Evolutionary conservation across 1,140 invertebrate genomes (phyloP), one percentile per base, ranked within the genome.

Genomic region (Patella vulgata): DNA sequence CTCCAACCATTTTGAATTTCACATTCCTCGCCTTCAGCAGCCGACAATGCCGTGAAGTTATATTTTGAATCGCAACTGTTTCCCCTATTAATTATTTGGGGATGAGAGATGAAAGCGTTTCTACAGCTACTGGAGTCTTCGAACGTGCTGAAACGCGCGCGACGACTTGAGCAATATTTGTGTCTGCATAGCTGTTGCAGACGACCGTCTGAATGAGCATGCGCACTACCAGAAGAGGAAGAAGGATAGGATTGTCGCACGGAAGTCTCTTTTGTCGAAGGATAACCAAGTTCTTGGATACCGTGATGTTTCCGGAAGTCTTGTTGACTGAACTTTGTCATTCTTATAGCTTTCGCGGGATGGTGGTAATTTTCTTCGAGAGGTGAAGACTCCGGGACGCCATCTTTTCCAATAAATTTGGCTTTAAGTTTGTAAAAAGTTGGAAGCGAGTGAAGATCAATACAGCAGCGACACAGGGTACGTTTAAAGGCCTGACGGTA

Each of bases 401-500:
- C 60, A 14, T 43, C 44, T 28, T 28, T 17, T 12, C 46, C 59
- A 33, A 63, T 53, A 39, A 66, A 66, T 57, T 66, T 66, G 30
- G 68, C 63, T 40, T 66, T 62, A 14, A 70, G 56, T 36, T 66
- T 70, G 60, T 66, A 63, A 48, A 70, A 66, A 30, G 63, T 56
- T 0, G 68, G 68, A 12, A 70, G 55, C 43, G 53, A 56, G 25
- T 70, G 48, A 1, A 70, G 19, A 21, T 54, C 42, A 6, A 70
- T 23, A 51, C 59, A 69, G 57, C 71, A 74, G 25, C 73, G 59
- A 44, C 73, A 74, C 3, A 78, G 56, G 1, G 73, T 78, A 17
- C 66, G 23, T 51, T 76, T 75, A 66, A 88, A 88, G n/a, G 86
- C 87, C 58, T 85, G 71, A 9, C 87, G 83, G 66, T 87, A 88